These are phyloP conservation scores for Eumeta japonica DNA, from an alignment of 1,140 invertebrate species.

Conservation along the genomic window DNA sequence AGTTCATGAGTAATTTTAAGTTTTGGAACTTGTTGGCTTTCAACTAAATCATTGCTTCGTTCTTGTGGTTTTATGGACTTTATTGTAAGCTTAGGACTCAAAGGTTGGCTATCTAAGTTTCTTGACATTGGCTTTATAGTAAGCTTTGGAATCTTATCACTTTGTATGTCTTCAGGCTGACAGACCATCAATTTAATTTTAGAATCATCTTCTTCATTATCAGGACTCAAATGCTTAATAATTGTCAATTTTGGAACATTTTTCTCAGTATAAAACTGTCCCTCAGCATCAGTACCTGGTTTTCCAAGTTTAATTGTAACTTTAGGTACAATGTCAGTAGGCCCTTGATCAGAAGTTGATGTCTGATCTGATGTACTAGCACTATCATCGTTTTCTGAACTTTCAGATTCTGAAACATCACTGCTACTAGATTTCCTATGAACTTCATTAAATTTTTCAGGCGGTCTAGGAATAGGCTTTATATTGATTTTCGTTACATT, in stretches of 20 bases:
- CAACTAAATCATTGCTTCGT: slow-evolving; percentile 12
- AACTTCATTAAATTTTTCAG: slow-evolving; percentile 45
- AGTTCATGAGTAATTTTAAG: slow-evolving; percentile 32
- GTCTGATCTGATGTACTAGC: slow-evolving; percentile 46
- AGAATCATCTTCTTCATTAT: slow-evolving; percentile 25
- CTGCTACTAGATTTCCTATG: slow-evolving; percentile 52
- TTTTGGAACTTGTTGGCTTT: slow-evolving; percentile 29
- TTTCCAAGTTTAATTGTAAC: slow-evolving; percentile 52
- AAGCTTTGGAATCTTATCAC: slow-evolving; percentile 45
- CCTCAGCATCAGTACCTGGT: slow-evolving; percentile 44
- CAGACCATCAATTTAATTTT: slow-evolving; percentile 39
- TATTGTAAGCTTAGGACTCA: slow-evolving; percentile 46
- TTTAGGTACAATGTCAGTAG: slow-evolving; percentile 41
- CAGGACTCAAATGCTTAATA: slow-evolving; percentile 39
- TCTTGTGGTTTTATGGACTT: slow-evolving; percentile 41
- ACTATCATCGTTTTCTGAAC: slow-evolving; percentile 53
- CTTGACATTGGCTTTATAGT: slow-evolving; percentile 48
- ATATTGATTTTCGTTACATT: slow-evolving; percentile 48
- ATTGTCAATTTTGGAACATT: slow-evolving; percentile 47
- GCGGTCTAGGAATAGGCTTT: slow-evolving; percentile 42
- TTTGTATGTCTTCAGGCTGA: slow-evolving; percentile 34
- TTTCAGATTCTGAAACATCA: slow-evolving; percentile 55
- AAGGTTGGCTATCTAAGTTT: slow-evolving; percentile 36
- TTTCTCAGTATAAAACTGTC: slow-evolving; percentile 47
- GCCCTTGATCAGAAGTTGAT: slow-evolving; percentile 39